Evolutionary conservation across 1,140 invertebrate species (phyloP).

Genomic region (Pseudomyrmex concolor): DNA sequence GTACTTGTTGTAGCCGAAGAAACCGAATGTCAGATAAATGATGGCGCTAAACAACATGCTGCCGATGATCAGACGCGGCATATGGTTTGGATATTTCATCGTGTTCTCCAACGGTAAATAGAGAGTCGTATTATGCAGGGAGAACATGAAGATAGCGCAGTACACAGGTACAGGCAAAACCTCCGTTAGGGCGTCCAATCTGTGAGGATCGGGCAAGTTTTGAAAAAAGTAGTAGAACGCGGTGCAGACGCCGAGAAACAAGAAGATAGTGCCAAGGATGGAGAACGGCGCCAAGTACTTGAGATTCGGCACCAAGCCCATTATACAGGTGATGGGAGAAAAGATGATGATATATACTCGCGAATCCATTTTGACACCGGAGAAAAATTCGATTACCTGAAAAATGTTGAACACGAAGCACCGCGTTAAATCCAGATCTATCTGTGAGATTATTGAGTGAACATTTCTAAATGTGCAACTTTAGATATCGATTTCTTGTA

Average conservation of each 20-base stretch:
- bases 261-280: slow-evolving; percentile 84
- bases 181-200: slow-evolving; percentile 62
- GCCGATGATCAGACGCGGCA: slow-evolving; percentile 83
- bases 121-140: slow-evolving; percentile 86
- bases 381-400: slow-evolving; percentile 76
- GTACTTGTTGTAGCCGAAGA: slow-evolving; percentile 87
- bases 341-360: slow-evolving; percentile 77
- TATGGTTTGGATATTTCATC: slow-evolving; percentile 84
- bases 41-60: slow-evolving; percentile 84
- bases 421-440: too few relatives aligned
- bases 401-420: background rate
- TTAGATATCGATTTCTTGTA: slow-evolving; percentile 3
- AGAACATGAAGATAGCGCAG: slow-evolving; percentile 86
- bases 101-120: slow-evolving; percentile 86
- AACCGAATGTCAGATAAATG: slow-evolving; percentile 85
- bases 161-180: slow-evolving; percentile 75
- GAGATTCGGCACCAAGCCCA: slow-evolving; percentile 85
- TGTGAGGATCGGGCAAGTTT: slow-evolving; percentile 74
- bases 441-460: background rate
- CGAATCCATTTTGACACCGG: slow-evolving; percentile 32
- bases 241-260: slow-evolving; percentile 81
- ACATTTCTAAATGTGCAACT: slow-evolving; percentile 10
- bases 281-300: slow-evolving; percentile 87
- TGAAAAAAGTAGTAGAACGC: slow-evolving; percentile 84
- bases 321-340: slow-evolving; percentile 79